These are phyloP conservation scores for Oncopeltus fasciatus DNA, from an alignment of 1,140 invertebrate species.

Conservation along the genomic window DNA sequence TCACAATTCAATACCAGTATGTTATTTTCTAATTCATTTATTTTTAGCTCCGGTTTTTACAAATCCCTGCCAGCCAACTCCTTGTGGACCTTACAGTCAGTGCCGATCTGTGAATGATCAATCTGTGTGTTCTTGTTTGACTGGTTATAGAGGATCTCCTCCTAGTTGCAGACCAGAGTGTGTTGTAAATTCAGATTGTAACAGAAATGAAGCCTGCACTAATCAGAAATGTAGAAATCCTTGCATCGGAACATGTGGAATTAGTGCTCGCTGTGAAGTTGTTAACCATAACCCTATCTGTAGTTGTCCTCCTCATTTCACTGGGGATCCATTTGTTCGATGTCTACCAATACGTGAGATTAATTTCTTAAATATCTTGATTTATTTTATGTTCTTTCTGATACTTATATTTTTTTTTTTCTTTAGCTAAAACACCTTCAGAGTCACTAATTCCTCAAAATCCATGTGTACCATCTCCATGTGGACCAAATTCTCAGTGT, in stretches of 20 bases:
- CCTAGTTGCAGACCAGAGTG: slow-evolving; percentile 59
- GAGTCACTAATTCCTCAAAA: slow-evolving; percentile 17
- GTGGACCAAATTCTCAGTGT: slow-evolving; percentile 40
- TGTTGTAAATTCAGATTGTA: slow-evolving; percentile 53
- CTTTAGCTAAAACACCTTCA: background rate
- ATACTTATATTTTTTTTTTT: background rate
- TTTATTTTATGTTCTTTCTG: background rate
- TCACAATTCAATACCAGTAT: too few relatives aligned
- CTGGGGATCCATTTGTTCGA: slow-evolving; percentile 41
- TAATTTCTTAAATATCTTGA: background rate
- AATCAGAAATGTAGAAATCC: slow-evolving; percentile 56
- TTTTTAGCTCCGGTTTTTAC: slow-evolving; percentile 24
- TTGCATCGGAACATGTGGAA: slow-evolving; percentile 54
- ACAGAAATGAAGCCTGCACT: slow-evolving; percentile 51
- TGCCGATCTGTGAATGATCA: slow-evolving; percentile 37
- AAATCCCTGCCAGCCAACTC: slow-evolving; percentile 35
- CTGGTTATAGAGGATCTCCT: slow-evolving; percentile 44
- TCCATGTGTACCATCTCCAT: slow-evolving; percentile 36
- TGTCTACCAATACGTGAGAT: slow-evolving; percentile 43
- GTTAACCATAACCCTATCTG: slow-evolving; percentile 43
- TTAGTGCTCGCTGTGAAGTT: slow-evolving; percentile 40
- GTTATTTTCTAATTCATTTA: too few relatives aligned
- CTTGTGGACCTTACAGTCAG: slow-evolving; percentile 40
- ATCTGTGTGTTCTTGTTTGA: slow-evolving; percentile 40
- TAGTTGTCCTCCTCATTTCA: slow-evolving; percentile 37